These are phyloP conservation scores for Mycalesis mineus DNA, from an alignment of 2,888 invertebrate genomes.

Conservation along the genomic window DNA sequence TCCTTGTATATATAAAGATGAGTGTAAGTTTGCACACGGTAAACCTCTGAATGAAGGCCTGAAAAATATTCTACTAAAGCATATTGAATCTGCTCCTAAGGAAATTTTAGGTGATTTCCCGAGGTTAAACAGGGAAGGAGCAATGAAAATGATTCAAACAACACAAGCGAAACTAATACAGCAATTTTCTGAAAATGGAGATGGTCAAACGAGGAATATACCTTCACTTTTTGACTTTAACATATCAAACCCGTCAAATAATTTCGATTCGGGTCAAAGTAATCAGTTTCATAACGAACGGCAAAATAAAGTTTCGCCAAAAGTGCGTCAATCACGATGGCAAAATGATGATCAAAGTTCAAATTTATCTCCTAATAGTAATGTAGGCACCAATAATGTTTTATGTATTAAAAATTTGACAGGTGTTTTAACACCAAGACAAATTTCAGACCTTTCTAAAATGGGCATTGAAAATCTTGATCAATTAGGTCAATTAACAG, in stretches of 20 bases:
- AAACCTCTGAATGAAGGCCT: conserved; percentile 90
- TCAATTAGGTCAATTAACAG: conserved; percentile 79
- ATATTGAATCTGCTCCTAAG: conserved; percentile 93
- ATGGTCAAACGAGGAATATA: conserved; percentile 56
- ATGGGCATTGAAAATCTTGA: conserved; percentile 80
- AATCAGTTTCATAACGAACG: conserved; percentile 57
- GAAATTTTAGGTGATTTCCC: conserved; percentile 95
- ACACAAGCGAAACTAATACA: conserved; percentile 67
- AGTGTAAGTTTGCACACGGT: conserved; percentile 96
- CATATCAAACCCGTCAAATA: conserved; percentile 60
- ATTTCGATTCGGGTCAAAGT: conserved; percentile 44
- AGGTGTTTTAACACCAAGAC: conserved; percentile 75
- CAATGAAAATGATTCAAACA: conserved; percentile 76
- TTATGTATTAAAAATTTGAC: conserved; percentile 78
- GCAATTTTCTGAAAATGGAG: conserved; percentile 57
- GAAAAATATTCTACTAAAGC: conserved; percentile 81
- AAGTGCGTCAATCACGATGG: conserved; percentile 72
- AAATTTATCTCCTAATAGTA: conserved; percentile 51
- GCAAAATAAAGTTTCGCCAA: conserved; percentile 64
- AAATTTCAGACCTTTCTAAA: conserved; percentile 78
- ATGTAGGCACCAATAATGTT: conserved; percentile 52
- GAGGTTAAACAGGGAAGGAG: conserved; percentile 87
- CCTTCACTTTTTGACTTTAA: conserved; percentile 72
- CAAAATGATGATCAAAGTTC: conserved; percentile 63
- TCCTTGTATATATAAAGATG: conserved; percentile 87